Conservation (phyloP, 2,888 invertebrate genomes). For the Pocota personata region DNA sequence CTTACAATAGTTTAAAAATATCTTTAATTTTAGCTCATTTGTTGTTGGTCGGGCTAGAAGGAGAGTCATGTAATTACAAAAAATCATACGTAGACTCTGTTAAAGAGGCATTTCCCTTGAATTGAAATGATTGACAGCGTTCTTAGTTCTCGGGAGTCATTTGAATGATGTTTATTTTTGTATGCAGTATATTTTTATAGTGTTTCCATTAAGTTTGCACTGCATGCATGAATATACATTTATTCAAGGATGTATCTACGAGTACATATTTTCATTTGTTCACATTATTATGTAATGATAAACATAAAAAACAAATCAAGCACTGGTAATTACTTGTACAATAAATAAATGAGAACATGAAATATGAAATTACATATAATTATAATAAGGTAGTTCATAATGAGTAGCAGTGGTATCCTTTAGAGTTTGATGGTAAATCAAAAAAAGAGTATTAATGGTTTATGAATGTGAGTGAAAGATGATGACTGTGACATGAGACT, state of each 20-base stretch:
- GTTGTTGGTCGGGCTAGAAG: slow-evolving; percentile 49
- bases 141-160: slow-evolving; percentile 51
- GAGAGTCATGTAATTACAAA: slow-evolving; percentile 59
- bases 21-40: slow-evolving; percentile 65
- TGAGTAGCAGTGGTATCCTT: no score
- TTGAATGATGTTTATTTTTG: slow-evolving; percentile 58
- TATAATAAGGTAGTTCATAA: no score
- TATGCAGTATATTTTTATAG: slow-evolving; percentile 26
- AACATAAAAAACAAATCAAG: not conserved
- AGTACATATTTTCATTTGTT: not conserved
- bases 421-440: no score
- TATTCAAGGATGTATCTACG: not conserved
- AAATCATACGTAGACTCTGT: slow-evolving; percentile 7
- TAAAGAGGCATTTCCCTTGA: slow-evolving; percentile 50
- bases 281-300: not conserved
- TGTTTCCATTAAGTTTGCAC: slow-evolving; percentile 26
- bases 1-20: slow-evolving; percentile 69
- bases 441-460: no score
- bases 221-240: slow-evolving; percentile 15
- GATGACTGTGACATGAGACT: no score
- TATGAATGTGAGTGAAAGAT: no score
- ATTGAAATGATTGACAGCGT: slow-evolving; percentile 66
- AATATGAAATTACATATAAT: no score
- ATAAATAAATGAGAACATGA: not conserved
- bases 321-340: not conserved